Evolutionary conservation across 2,113 vertebrate species (phyloP).

Genomic region (Phocoena sinus): DNA sequence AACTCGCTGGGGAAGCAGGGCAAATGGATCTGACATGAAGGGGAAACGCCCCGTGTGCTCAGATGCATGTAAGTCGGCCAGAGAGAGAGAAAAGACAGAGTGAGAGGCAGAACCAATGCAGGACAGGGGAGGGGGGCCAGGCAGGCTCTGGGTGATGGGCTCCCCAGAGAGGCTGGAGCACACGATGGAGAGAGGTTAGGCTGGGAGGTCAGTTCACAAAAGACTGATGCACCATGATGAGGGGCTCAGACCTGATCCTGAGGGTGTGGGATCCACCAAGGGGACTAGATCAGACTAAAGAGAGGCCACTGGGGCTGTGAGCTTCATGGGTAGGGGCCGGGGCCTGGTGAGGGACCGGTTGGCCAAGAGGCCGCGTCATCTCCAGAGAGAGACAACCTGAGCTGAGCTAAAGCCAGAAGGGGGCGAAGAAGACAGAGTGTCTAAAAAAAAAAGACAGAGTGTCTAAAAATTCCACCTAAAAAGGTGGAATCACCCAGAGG

Average conservation of each 20-base stretch:
- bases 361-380: neutral
- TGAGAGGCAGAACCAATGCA: neutral
- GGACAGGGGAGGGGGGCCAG: neutral
- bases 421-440: neutral
- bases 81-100: neutral
- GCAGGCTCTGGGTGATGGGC: neutral
- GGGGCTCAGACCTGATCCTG: neutral
- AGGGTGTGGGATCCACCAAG: neutral
- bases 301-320: neutral
- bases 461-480: no score
- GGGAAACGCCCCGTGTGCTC: neutral
- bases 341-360: neutral
- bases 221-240: neutral
- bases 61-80: neutral
- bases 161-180: neutral
- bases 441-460: neutral
- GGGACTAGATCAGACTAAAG: neutral
- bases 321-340: no score
- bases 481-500: neutral
- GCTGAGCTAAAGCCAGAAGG: neutral
- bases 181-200: neutral
- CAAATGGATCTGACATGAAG: neutral
- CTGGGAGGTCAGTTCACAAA: neutral
- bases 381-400: neutral
- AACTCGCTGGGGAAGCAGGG: neutral